Base-by-base conservation (phyloP, 2,888 invertebrate species). In the Strigamia maritima region DNA sequence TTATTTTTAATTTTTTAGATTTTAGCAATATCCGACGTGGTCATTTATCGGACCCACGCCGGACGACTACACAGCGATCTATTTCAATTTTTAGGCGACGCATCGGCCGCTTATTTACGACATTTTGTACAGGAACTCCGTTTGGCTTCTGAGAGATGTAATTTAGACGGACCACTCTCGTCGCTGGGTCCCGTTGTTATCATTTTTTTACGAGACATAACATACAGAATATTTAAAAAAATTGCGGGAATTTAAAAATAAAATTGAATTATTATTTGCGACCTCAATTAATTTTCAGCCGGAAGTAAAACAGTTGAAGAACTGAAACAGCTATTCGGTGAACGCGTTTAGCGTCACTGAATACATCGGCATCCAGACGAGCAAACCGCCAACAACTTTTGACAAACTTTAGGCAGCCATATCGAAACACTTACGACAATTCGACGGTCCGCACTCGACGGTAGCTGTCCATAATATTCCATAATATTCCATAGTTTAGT, bases 1-100 rank as follows among this genome's bases (percentile, higher is more conserved):
- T n/a, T n/a, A 49, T 10, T 49, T 49, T n/a, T 40, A 80, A 76
- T 80, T 79, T 83, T 81, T n/a, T 80, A 89, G 89, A n/a, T n/a
- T n/a, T n/a, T n/a, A n/a, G n/a, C 93, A 6, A 90, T 94, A 77
- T 93, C 93, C 2, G 94, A 94, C 86, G 89, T 94, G 81, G 90
- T 93, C 0, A 90, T 94, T 76, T 94, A 92, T 85, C 88, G 92
- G 79, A 93, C 93, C 12, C 88, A 91, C 79, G 90, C 93, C 0
- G 93, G 93, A 84, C 88, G 93, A 77, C 85, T 94, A 54, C 92
- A 92, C 83, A 89, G 89, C 81, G 93, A 94, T 85, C 89, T 94
- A 88, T 93, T 91, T 84, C 89, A 89, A 70, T 94, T 94, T 85
- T 87, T 94, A 79, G 92, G 92, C 8, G 90, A 91, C 80, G 93